Conservation (phyloP, 2,113 vertebrate genomes). For the Heterotis niloticus region DNA sequence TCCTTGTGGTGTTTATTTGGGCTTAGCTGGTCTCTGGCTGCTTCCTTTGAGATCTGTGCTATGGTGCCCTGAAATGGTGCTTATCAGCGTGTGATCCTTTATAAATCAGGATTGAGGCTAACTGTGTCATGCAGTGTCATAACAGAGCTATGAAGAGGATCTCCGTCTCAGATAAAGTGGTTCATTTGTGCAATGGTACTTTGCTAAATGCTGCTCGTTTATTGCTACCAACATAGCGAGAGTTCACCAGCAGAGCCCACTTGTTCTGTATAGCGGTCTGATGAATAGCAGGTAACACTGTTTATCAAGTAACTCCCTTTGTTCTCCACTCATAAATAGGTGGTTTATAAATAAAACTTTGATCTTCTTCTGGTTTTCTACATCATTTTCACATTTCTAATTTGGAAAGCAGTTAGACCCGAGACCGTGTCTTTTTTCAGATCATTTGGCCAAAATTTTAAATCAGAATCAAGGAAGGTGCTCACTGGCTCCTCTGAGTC, state of each 20-base stretch:
- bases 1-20: slow-evolving; percentile 31
- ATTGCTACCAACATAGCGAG: slow-evolving; percentile 31
- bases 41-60: slow-evolving; percentile 29
- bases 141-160: slow-evolving; percentile 28
- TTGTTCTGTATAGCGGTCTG: slow-evolving; percentile 44
- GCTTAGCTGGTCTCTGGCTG: slow-evolving; percentile 36
- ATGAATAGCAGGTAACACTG: slow-evolving; percentile 36
- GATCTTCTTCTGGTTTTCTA: background rate
- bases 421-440: background rate
- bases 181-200: slow-evolving; percentile 45
- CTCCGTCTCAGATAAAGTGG: slow-evolving; percentile 42
- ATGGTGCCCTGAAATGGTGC: slow-evolving; percentile 2
- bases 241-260: slow-evolving; percentile 40
- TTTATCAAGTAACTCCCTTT: slow-evolving; percentile 10
- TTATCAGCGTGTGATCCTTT: background rate
- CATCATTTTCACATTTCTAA: background rate
- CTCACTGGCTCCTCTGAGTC: background rate
- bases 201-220: slow-evolving; percentile 36
- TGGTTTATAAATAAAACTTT: too few relatives aligned
- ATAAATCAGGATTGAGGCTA: background rate
- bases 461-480: background rate
- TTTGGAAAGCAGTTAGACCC: background rate
- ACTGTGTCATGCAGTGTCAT: slow-evolving; percentile 27
- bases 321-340: too few relatives aligned
- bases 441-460: background rate